Conservation (phyloP, 2,797 vertebrate species). For the Zalophus californianus region DNA sequence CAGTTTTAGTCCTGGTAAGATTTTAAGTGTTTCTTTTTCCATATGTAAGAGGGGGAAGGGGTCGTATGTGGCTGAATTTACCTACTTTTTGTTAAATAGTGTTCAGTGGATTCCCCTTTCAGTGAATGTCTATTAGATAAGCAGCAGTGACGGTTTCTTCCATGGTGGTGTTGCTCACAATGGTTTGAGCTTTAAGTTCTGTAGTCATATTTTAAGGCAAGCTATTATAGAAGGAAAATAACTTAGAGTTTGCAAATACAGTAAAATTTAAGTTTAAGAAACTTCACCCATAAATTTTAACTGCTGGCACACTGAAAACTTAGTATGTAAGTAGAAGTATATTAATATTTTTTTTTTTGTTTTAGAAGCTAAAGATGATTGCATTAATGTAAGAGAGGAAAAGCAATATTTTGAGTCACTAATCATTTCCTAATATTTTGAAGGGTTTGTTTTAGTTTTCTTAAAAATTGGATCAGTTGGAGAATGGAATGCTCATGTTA, state of each 20-base stretch:
- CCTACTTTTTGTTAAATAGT: not conserved
- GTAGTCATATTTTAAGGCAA: not conserved
- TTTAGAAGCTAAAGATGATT: constrained; percentile 44
- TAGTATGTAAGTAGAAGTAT: not conserved
- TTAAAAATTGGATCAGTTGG: not conserved
- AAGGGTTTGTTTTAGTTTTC: not conserved
- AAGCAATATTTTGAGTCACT: not conserved
- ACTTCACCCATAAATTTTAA: not conserved
- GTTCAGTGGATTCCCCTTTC: not conserved
- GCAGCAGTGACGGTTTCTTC: not conserved
- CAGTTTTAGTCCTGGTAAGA: not conserved
- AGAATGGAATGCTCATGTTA: not conserved
- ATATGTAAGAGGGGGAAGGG: not conserved
- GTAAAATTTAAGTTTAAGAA: not conserved
- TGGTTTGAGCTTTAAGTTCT: not conserved
- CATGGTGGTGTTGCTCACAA: not conserved
- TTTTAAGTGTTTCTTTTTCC: not conserved
- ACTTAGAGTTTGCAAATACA: not conserved
- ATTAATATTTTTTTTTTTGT: constrained; percentile 29
- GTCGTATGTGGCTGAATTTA: not conserved
- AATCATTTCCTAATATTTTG: not conserved
- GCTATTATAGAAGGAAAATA: not conserved
- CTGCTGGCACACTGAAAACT: not conserved
- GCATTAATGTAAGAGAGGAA: not conserved
- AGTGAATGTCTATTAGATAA: not conserved